Conservation (phyloP, 2,113 vertebrate genomes). For the Oenanthe melanoleuca region DNA sequence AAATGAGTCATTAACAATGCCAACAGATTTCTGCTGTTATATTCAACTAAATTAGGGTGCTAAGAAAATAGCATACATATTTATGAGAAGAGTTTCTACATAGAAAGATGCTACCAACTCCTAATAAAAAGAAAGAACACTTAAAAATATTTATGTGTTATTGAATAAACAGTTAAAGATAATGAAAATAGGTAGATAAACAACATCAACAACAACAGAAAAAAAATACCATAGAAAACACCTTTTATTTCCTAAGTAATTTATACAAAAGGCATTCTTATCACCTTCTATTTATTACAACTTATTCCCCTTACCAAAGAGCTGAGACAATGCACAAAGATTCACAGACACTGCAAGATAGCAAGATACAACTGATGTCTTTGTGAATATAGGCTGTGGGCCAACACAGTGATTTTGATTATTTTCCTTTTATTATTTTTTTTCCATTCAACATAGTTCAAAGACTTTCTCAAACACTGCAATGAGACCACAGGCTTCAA, state of each 20-base stretch:
- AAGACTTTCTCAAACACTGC: not conserved
- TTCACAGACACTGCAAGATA: not conserved
- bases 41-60: slow-evolving; percentile 3
- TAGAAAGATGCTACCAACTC: not conserved
- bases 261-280: not conserved
- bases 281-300: not conserved
- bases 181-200: not conserved
- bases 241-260: not conserved
- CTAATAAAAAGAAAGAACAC: not conserved
- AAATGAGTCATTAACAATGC: slow-evolving; percentile 35
- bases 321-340: not conserved
- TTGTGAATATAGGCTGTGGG: not conserved
- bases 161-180: not conserved
- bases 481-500: not conserved
- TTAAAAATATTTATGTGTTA: not conserved
- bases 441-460: not conserved
- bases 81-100: not conserved
- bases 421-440: not conserved
- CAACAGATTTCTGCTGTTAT: not conserved
- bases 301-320: not conserved
- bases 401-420: not conserved
- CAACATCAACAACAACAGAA: not conserved
- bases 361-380: not conserved
- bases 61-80: slow-evolving; percentile 27
- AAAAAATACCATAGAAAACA: not conserved